These are phyloP conservation scores for Cinclus cinclus DNA, from an alignment of 2,113 vertebrate genomes.

Conservation along the genomic window DNA sequence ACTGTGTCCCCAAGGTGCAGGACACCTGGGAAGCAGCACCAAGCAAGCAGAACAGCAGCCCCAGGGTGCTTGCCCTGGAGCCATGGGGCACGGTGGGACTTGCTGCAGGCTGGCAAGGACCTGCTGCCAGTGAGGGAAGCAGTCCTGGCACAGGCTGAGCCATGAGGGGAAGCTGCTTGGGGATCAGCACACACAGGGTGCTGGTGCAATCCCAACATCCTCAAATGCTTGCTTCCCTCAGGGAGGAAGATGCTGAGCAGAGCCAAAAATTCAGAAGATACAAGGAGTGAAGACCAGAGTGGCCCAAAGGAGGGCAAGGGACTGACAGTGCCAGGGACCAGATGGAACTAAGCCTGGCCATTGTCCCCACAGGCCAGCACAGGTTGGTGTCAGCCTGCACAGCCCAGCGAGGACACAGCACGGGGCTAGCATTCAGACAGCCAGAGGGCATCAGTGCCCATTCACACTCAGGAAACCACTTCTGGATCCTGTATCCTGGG, in stretches of 20 bases:
- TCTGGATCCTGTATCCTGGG: background rate
- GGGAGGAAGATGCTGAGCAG: background rate
- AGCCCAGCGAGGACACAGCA: background rate
- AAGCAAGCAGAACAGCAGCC: background rate
- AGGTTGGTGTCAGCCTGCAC: background rate
- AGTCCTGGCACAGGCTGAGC: background rate
- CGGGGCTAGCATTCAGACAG: accelerated
- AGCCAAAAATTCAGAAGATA: background rate
- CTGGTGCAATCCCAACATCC: background rate
- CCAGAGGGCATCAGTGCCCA: background rate
- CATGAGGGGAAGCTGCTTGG: background rate
- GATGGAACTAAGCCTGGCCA: background rate
- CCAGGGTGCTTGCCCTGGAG: background rate
- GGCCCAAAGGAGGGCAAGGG: background rate
- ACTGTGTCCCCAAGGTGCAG: background rate
- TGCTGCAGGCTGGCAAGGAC: background rate
- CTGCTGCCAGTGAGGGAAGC: accelerated
- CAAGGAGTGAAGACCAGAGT: background rate
- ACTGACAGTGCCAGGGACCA: background rate
- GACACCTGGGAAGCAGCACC: background rate
- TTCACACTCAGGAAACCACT: background rate
- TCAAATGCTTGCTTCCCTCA: background rate
- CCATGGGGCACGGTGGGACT: accelerated
- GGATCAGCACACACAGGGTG: background rate
- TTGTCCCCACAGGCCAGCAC: accelerated